phyloP scores from a whole-genome alignment of 2,113 vertebrate genomes.

The Pangasianodon gigas region DNA sequence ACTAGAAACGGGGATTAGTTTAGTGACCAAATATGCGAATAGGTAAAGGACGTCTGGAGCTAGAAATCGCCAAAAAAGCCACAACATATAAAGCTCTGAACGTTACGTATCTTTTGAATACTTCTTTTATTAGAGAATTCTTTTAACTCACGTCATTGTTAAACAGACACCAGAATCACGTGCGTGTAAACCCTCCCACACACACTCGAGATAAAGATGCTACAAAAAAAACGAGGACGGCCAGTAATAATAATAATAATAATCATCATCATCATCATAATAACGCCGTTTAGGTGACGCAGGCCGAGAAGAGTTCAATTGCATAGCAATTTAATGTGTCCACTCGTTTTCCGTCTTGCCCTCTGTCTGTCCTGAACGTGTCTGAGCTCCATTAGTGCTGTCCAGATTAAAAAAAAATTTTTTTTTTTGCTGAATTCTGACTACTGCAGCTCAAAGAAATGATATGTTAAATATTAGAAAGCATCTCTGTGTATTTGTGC shows the following conservation, averaged over 20 bases:
- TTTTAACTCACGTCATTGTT: conserved; percentile 42
- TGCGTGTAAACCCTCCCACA: background rate
- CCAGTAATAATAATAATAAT: conserved; percentile 18
- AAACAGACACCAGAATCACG: conserved; percentile 30
- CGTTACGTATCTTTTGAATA: conserved; percentile 35
- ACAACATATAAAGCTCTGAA: conserved; percentile 42
- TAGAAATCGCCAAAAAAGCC: conserved; percentile 10
- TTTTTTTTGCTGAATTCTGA: background rate
- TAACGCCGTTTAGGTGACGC: conserved; percentile 58
- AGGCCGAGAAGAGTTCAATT: conserved; percentile 80
- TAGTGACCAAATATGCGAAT: background rate
- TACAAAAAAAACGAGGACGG: conserved; percentile 30
- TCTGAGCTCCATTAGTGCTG: background rate
- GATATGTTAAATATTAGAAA: background rate
- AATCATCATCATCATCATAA: conserved; percentile 24
- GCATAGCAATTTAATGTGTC: conserved; percentile 82
- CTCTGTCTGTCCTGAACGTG: conserved; percentile 8
- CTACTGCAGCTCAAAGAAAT: background rate
- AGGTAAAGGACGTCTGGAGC: conserved; percentile 17
- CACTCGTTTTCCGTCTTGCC: conserved; percentile 63
- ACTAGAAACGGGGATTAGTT: conserved; percentile 12
- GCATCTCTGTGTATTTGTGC: background rate
- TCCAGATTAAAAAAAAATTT: background rate
- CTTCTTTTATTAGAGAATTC: conserved; percentile 46
- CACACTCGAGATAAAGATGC: conserved; percentile 38